A percentile compares a stretch with the other conserved stretches of the same genome.
Conservation (phyloP, 1,140 invertebrate species). For the Heliconius hermathena region DNA sequence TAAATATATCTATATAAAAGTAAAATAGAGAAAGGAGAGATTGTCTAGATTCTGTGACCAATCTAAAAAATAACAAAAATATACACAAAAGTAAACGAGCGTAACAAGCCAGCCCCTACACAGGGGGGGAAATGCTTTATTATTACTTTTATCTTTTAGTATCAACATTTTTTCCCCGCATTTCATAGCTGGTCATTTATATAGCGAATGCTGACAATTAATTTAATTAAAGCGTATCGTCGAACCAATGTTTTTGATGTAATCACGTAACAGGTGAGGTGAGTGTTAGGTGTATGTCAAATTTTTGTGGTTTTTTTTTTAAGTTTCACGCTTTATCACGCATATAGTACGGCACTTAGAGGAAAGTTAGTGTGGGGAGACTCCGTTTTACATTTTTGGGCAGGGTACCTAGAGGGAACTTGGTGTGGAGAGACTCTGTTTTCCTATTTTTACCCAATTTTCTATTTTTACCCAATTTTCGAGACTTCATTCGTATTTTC, state of each 20-base stretch:
- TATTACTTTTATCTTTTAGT: slow-evolving; percentile 72
- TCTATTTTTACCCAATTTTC: too few relatives aligned
- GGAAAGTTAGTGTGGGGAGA: not conserved
- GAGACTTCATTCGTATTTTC: too few relatives aligned
- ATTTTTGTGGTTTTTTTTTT: not conserved
- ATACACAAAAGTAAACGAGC: not conserved
- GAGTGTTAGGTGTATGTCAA: slow-evolving; percentile 8
- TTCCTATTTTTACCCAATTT: too few relatives aligned
- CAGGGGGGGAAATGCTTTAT: slow-evolving; percentile 71
- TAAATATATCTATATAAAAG: too few relatives aligned
- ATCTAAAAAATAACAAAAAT: not conserved
- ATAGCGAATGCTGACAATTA: slow-evolving; percentile 75
- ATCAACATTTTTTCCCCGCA: slow-evolving; percentile 63
- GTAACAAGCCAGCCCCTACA: slow-evolving; percentile 38
- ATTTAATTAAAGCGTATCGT: slow-evolving; percentile 77
- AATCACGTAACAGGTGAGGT: slow-evolving; percentile 62
- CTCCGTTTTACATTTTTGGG: not conserved
- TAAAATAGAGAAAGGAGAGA: too few relatives aligned
- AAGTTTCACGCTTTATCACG: not conserved
- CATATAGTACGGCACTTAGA: not conserved
- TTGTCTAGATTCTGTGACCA: too few relatives aligned
- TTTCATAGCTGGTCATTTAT: slow-evolving; percentile 75
- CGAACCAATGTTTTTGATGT: slow-evolving; percentile 63
- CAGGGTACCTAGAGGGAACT: not conserved
- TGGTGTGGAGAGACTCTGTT: not conserved